Evolutionary conservation across 2,113 vertebrate genomes (phyloP).

Genomic region (Sinosuthora webbiana): DNA sequence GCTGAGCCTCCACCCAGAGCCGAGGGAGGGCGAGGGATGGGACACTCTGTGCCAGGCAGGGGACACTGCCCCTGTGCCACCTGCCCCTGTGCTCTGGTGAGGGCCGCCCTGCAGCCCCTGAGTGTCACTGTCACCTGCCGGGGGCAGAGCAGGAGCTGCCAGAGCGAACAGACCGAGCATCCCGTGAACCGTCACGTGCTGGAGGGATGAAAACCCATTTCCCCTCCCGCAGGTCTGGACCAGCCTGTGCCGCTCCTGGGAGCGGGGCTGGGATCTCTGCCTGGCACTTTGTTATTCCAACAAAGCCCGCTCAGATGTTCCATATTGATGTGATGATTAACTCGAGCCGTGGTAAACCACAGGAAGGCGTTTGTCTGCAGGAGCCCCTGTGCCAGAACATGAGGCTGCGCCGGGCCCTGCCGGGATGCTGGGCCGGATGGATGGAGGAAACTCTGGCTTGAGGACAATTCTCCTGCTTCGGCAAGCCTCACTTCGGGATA

Average conservation of each 20-base stretch:
- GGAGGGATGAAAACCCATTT: background rate
- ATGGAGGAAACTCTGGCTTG: background rate
- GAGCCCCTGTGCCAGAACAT: background rate
- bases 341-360: background rate
- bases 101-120: background rate
- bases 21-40: background rate
- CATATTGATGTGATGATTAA: background rate
- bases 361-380: background rate
- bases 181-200: fast-evolving
- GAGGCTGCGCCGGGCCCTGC: background rate
- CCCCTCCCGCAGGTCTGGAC: background rate
- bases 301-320: background rate
- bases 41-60: too few relatives aligned
- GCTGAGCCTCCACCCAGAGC: background rate
- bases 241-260: background rate
- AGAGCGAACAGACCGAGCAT: fast-evolving
- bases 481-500: background rate
- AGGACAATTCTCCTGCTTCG: background rate
- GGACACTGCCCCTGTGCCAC: background rate
- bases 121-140: background rate
- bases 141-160: background rate
- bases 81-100: too few relatives aligned
- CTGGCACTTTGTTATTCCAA: background rate
- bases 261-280: background rate
- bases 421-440: background rate